Evolutionary conservation across 2,113 vertebrate species (phyloP).

Genomic region (Scytalopus superciliaris): DNA sequence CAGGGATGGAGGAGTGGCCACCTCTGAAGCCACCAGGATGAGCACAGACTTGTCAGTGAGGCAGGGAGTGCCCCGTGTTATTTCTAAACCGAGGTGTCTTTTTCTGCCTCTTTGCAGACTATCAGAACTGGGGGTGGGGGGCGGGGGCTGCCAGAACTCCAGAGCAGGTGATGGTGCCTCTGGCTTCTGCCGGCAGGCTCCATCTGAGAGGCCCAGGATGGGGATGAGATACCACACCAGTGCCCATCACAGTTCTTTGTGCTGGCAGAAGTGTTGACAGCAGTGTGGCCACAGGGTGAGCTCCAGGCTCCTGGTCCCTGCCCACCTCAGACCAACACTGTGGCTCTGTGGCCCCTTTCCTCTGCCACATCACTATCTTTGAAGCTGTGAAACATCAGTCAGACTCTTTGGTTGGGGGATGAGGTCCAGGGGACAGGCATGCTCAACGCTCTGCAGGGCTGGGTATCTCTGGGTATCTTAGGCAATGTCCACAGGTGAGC

Average conservation of each 20-base stretch:
- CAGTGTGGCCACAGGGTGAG: not conserved
- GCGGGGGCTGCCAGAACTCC: not conserved
- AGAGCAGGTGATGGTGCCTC: not conserved
- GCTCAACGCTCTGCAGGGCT: not conserved
- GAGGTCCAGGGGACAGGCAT: not conserved
- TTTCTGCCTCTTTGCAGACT: not conserved
- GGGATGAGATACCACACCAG: rapidly evolving
- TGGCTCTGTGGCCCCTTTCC: no score
- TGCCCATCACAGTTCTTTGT: not conserved
- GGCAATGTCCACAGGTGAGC: rapidly evolving
- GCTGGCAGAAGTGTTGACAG: not conserved
- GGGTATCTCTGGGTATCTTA: not conserved
- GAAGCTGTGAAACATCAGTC: not conserved
- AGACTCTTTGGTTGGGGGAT: not conserved
- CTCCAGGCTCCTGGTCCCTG: not conserved
- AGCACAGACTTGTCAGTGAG: not conserved
- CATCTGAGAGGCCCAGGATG: rapidly evolving
- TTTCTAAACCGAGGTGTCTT: not conserved
- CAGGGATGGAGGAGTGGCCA: not conserved
- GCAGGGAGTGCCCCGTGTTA: rapidly evolving
- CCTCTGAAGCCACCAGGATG: not conserved
- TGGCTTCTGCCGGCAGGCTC: not conserved
- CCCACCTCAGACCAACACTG: not conserved
- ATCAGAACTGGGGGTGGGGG: not conserved
- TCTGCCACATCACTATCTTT: rapidly evolving